Base-by-base conservation (phyloP, 2,113 vertebrate genomes). In the Laticauda colubrina region DNA sequence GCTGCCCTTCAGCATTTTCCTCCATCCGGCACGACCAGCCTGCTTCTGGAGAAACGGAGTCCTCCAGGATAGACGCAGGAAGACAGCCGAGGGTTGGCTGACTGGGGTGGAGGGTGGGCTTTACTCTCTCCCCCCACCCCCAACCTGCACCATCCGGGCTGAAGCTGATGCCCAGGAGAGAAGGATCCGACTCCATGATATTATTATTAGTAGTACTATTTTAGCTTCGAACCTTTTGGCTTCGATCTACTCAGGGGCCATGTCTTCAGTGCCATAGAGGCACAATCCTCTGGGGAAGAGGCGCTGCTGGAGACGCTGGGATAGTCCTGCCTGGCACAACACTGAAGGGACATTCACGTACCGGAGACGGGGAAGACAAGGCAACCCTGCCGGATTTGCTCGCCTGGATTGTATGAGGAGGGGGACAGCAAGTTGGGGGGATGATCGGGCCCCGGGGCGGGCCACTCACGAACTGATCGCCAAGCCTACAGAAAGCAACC, bases 311-410 rank as follows among this genome's bases (percentile, higher is more conserved):
- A 96, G 94, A 95, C 94, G 92, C 91, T 95, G 97, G 98, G 97
- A 98, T 97, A 97, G 97, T 98, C 96, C 97, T 96, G 95, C 94
- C 92, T 94, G 56, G 95, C 96, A 96, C 96, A 94, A 96, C 96
- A 95, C 96, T 97, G 96, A 96, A 96, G 96, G 95, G 96, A 96
- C 96, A 85, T 94, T 93, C 97, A 90, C 97, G 96, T 94, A 95
- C 93, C 55, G 92, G 90, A 91, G 94, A 94, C 96, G 95, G 96
- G 97, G 94, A 93, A 95, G 94, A 43, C 23, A 57, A 89, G 96
- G 94, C 96, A 95, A 94, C 96, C 97, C 95, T 81, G 90, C 96
- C 93, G 94, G 95, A 85, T 94, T 96, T 89, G 51, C 92, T 96
- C 39, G 87, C 64, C 94, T 94, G 92, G 93, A 91, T 94, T 90